A percentile compares a stretch with the other conserved stretches of the same genome.
Conservation (phyloP, 35 echinoderm and acorn worm species). For the Heliocidaris tuberculata region DNA sequence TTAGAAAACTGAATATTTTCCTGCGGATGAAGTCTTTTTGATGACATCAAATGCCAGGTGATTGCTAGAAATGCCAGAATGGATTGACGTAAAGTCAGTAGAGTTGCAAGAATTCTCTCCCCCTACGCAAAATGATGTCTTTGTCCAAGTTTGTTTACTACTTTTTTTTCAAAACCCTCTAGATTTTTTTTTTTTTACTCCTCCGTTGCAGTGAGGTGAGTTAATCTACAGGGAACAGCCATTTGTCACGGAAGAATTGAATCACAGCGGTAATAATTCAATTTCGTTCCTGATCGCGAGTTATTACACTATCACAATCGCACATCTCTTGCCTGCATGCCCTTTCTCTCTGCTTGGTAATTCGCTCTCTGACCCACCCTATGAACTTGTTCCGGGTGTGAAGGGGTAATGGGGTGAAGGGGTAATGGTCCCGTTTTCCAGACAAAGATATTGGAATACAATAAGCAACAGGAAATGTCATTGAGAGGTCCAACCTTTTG, state of each 20-base stretch:
- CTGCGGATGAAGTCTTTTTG: background rate
- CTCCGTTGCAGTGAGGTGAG: background rate
- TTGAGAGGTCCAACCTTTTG: background rate
- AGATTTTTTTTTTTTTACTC: background rate
- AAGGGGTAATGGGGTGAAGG: background rate
- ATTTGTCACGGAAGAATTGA: constrained; percentile 52
- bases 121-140: background rate
- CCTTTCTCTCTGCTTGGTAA: background rate
- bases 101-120: background rate
- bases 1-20: background rate
- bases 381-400: background rate
- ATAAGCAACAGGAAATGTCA: too few species aligned
- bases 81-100: background rate
- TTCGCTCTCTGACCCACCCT: background rate
- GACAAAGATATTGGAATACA: background rate
- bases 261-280: constrained; percentile 43
- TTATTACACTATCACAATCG: constrained; percentile 27
- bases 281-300: constrained; percentile 33
- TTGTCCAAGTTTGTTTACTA: constrained; percentile 18
- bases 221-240: constrained; percentile 43
- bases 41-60: constrained; percentile 7
- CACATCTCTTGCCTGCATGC: background rate
- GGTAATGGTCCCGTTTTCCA: background rate
- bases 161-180: background rate
- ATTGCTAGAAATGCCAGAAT: background rate